Base-by-base conservation (phyloP, 2,888 invertebrate genomes). In the Pollenia amentaria region DNA sequence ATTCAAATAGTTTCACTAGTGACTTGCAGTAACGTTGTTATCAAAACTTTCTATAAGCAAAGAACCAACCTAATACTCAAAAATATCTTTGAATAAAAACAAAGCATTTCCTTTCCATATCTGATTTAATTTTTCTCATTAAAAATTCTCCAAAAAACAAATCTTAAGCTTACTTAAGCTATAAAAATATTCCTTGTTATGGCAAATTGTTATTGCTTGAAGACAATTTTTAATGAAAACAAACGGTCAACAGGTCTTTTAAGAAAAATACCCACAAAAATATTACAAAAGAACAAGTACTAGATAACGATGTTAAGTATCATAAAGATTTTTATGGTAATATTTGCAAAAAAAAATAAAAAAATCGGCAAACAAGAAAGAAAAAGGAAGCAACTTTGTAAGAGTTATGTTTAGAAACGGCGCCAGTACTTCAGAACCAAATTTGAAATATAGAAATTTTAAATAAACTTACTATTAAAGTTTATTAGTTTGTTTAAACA, bases 191-290 rank as follows among this genome's bases (percentile, higher is more conserved):
- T 51, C 29, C 42, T 80, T 64, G 51, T 64, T 57, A 76, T 70
- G 55, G 69, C 42, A 80, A 85, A 88, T 87, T 86, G n/a, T 88
- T 87, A 87, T 86, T 65, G 67, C 72, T 72, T 62, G 84, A 82
- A 88, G 76, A 87, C 89, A 84, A 29, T 87, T 87, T 89, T 87
- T 90, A 91, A 92, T 91, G 90, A 90, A 92, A 91, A 91, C 90
- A 92, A 92, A 92, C 91, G 91, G 92, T 91, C 92, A 92, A 91
- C 90, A 91, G 91, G 91, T 91, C 84, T 79, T 84, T 80, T 87
- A 81, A 60, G 46, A 72, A 69, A 57, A 75, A 73, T 18, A 48
- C 18, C 46, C 12, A 40, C 12, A 69, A 29, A 16, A 40, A 51
- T 4, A 73, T 57, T 21, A 16, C 55, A 40, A 44, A 16, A 12